Percentiles rank a stretch among this genome's conserved stretches.
Conservation (phyloP, 2,797 vertebrate species). For the Urocyon cinereoargenteus region DNA sequence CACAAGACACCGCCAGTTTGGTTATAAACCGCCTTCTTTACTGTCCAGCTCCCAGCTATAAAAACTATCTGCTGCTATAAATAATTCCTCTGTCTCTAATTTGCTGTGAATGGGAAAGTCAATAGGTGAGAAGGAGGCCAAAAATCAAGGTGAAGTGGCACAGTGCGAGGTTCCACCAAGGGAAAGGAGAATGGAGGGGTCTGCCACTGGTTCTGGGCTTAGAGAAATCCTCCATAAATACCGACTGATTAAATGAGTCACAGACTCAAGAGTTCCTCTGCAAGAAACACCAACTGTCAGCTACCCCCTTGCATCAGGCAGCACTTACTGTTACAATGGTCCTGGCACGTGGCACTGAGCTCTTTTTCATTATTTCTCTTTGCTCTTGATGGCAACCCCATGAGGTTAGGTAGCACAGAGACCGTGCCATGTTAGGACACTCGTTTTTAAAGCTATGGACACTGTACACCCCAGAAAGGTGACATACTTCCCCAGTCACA, state of each 20-base stretch:
- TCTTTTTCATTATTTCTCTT: not conserved
- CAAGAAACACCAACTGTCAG: not conserved
- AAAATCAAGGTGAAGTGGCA: not conserved
- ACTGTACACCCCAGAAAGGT: not conserved
- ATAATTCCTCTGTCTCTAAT: not conserved
- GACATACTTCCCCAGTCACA: not conserved
- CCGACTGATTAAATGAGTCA: not conserved
- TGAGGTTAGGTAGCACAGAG: not conserved
- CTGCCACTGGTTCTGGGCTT: not conserved
- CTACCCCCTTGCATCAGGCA: rapidly evolving
- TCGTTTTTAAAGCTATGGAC: not conserved
- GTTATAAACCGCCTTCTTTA: not conserved
- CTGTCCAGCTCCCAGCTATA: not conserved
- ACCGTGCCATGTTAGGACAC: not conserved
- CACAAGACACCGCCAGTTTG: not conserved
- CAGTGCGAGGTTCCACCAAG: not conserved
- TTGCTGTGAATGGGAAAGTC: not conserved
- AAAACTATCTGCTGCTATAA: constrained; percentile 19
- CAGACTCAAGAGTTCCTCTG: not conserved
- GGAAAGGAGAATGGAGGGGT: not conserved
- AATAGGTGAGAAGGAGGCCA: not conserved
- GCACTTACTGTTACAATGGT: too few species aligned
- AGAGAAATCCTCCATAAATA: not conserved
- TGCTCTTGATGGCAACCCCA: not conserved
- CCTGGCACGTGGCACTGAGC: not conserved